A percentile compares a stretch with the other conserved stretches of the same genome.
Conservation (phyloP, 2,113 vertebrate genomes). For the Quiscalus mexicanus region DNA sequence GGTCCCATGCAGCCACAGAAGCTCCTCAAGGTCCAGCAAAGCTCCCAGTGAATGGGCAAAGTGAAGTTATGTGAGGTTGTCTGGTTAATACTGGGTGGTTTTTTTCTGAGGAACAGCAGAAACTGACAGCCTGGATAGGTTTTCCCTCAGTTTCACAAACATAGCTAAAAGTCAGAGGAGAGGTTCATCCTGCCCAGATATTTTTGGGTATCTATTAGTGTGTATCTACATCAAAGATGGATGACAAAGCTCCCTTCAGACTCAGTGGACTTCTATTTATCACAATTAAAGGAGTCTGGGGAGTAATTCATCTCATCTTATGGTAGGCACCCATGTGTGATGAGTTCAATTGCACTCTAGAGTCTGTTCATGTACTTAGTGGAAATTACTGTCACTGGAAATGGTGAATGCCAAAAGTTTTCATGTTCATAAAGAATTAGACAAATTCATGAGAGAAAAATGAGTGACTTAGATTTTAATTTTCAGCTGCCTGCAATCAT, state of each 20-base stretch:
- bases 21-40: not conserved
- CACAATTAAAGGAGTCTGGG: not conserved
- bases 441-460: not conserved
- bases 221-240: not conserved
- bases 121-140: not conserved
- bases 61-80: not conserved
- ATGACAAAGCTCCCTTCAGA: not conserved
- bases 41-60: not conserved
- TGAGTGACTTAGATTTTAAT: not conserved
- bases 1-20: not conserved
- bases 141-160: not conserved
- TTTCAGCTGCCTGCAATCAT: not conserved
- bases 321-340: accelerated
- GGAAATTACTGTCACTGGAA: not conserved
- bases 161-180: not conserved
- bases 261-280: not conserved
- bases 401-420: not conserved
- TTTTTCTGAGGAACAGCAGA: not conserved
- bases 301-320: not conserved
- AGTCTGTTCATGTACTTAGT: not conserved
- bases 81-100: not conserved
- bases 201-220: not conserved
- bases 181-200: not conserved
- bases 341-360: not conserved
- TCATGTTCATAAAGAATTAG: not conserved